Percentiles rank a stretch among this genome's conserved stretches.
Evolutionary conservation across 2,888 invertebrate species (phyloP).

Genomic region (Laothoe populi): DNA sequence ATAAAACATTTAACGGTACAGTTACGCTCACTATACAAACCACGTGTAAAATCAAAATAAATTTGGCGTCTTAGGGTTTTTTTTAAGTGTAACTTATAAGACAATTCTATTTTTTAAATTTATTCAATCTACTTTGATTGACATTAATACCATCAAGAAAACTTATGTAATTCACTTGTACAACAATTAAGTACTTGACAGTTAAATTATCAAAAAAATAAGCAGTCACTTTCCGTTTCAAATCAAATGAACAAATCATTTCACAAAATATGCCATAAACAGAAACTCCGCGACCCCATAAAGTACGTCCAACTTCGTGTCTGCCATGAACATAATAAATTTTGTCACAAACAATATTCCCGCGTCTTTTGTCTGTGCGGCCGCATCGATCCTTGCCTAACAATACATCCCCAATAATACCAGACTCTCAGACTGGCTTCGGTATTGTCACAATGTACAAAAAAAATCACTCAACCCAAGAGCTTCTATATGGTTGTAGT

Average conservation of each 20-base stretch:
- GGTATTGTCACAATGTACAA: constrained; percentile 16
- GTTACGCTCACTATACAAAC: neutral
- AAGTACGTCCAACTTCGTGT: constrained; percentile 48
- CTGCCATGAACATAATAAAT: constrained; percentile 75
- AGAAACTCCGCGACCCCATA: neutral
- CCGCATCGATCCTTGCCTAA: constrained; percentile 64
- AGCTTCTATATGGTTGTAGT: constrained; percentile 4
- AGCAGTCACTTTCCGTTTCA: neutral
- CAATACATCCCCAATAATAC: constrained; percentile 51
- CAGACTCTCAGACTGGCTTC: neutral
- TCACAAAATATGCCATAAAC: neutral
- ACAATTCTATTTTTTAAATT: neutral
- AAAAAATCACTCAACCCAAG: constrained; percentile 15
- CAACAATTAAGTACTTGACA: neutral
- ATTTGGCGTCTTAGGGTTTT: too few species aligned
- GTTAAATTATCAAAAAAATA: neutral
- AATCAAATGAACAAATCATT: constrained; percentile 1
- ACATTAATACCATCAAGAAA: neutral
- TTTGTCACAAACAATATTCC: constrained; percentile 82
- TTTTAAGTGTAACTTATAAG: too few species aligned
- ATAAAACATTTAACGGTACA: neutral
- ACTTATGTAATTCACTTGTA: neutral
- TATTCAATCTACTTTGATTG: neutral
- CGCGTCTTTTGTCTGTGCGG: constrained; percentile 73
- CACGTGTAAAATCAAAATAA: neutral